phyloP scores from a whole-genome alignment of 2,113 vertebrate genomes.

The Heterotilapia buettikoferi region DNA sequence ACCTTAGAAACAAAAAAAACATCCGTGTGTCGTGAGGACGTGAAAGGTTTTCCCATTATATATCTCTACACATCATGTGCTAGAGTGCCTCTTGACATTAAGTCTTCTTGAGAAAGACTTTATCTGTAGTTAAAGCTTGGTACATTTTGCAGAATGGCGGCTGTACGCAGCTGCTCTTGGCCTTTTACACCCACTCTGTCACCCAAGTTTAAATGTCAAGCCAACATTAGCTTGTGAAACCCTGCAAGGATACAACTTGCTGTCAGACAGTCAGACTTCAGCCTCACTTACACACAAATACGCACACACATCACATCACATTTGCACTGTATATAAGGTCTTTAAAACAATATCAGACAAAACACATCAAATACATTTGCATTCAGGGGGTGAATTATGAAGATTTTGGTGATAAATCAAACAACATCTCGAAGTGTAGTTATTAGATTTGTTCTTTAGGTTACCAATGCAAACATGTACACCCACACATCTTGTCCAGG shows the following conservation, averaged over 20 bases:
- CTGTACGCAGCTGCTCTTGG: constrained; percentile 30
- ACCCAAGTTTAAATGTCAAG: constrained; percentile 63
- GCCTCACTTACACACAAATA: background rate
- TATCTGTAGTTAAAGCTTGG: constrained; percentile 45
- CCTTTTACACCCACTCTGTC: constrained; percentile 60
- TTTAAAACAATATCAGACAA: background rate
- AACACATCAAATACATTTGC: background rate
- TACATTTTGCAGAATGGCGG: constrained; percentile 30
- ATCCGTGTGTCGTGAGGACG: background rate
- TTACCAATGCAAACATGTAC: background rate
- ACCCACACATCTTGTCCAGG: constrained; percentile 6
- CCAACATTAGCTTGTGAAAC: constrained; percentile 43
- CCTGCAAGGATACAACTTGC: constrained; percentile 23
- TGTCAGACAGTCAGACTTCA: background rate
- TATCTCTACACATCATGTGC: background rate
- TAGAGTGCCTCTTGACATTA: constrained; percentile 57
- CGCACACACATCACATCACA: background rate
- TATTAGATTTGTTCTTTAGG: background rate
- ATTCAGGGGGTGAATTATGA: background rate
- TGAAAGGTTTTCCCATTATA: background rate
- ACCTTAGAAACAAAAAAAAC: background rate
- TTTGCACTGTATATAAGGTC: background rate
- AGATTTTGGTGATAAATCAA: background rate
- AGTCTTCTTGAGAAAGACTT: constrained; percentile 36
- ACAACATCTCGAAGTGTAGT: background rate